phyloP scores from a whole-genome alignment of 2,888 invertebrate species.

The Atherix ibis region DNA sequence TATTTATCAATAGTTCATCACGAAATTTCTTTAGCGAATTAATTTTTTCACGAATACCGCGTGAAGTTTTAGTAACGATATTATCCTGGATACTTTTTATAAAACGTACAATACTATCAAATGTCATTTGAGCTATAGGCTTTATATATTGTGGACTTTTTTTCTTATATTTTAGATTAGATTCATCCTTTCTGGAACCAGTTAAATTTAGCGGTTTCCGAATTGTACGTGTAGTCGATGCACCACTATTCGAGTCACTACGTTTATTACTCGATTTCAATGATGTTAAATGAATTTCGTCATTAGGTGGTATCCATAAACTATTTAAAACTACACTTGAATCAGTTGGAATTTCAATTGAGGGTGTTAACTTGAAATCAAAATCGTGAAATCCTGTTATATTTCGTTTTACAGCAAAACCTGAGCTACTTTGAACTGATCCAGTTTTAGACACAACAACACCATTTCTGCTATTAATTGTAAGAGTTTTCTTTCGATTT shows the following conservation, averaged over 20 bases:
- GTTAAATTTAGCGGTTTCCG: not conserved
- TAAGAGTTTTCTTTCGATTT: too few relatives aligned
- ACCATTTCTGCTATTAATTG: too few relatives aligned
- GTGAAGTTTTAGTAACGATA: constrained; percentile 21
- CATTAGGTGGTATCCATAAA: not conserved
- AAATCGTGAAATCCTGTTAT: too few relatives aligned
- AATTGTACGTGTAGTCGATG: not conserved
- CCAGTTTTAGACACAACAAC: too few relatives aligned
- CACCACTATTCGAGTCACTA: not conserved
- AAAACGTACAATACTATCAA: constrained; percentile 25
- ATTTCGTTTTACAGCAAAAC: too few relatives aligned
- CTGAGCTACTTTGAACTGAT: not conserved
- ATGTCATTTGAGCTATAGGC: too few relatives aligned
- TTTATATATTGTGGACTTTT: too few relatives aligned
- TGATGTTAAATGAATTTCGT: not conserved
- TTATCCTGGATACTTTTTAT: constrained; percentile 22
- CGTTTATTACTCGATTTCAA: not conserved
- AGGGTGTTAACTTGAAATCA: too few relatives aligned
- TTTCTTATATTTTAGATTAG: too few relatives aligned
- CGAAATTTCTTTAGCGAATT: constrained; percentile 21
- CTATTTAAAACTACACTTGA: not conserved
- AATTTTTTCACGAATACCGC: constrained; percentile 26
- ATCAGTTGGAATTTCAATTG: not conserved
- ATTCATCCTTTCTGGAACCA: not conserved
- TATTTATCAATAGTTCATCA: constrained; percentile 43